Percentiles rank a stretch among this genome's conserved stretches.
These are phyloP conservation scores for Ascaphus truei DNA, from an alignment of 2,113 vertebrate species.

Conservation along the genomic window DNA sequence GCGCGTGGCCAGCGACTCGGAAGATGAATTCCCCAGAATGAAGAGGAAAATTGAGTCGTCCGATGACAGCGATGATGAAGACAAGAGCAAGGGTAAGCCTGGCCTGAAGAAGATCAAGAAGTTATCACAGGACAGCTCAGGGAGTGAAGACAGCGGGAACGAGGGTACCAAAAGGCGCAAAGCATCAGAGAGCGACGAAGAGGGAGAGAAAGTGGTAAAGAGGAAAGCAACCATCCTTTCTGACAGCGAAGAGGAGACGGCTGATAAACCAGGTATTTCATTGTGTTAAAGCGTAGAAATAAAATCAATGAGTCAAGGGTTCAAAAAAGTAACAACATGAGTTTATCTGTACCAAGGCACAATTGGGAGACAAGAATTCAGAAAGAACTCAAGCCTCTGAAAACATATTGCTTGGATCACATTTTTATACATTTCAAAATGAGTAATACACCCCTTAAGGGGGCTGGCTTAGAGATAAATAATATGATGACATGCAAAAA, in stretches of 20 bases:
- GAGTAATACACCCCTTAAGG: too few species aligned
- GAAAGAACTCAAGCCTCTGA: too few species aligned
- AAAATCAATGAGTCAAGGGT: too few species aligned
- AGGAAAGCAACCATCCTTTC: constrained; percentile 87
- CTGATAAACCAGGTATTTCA: constrained; percentile 59
- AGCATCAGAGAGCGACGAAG: constrained; percentile 66
- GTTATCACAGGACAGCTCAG: constrained; percentile 40
- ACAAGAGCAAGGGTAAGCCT: constrained; percentile 52
- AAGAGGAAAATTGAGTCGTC: constrained; percentile 67
- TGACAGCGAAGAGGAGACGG: constrained; percentile 85
- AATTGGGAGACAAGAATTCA: too few species aligned
- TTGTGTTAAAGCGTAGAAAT: too few species aligned
- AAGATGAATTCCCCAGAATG: constrained; percentile 53
- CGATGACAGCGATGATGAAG: constrained; percentile 59
- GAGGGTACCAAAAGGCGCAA: constrained; percentile 61
- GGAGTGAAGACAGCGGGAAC: constrained; percentile 44
- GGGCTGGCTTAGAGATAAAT: too few species aligned
- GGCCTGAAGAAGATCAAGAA: constrained; percentile 57
- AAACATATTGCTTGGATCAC: too few species aligned
- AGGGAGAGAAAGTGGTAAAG: constrained; percentile 73
- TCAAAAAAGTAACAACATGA: too few species aligned
- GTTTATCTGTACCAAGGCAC: too few species aligned
- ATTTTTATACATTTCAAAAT: too few species aligned
- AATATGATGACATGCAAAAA: too few species aligned
- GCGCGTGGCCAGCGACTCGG: constrained; percentile 60